Conservation (phyloP, 1,140 invertebrate species). For the Druon quercuslanigerum region DNA sequence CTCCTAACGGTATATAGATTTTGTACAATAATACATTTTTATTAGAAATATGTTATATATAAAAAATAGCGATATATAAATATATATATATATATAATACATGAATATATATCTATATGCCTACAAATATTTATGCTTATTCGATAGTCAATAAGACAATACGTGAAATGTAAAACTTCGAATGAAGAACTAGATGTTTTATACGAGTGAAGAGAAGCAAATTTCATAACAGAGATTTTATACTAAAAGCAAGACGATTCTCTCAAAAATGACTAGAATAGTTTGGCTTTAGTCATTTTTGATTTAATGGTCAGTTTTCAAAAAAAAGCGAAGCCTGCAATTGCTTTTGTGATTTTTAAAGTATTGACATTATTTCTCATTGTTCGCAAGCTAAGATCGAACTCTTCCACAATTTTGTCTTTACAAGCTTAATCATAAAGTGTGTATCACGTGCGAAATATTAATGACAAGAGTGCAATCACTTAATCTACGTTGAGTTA, state of each 20-base stretch:
- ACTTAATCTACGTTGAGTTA: slow-evolving; percentile 7
- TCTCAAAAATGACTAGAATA: neutral
- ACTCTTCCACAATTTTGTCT: slow-evolving; percentile 29
- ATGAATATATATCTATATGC: slow-evolving; percentile 33
- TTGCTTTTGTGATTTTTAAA: slow-evolving; percentile 32
- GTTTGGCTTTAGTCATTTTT: neutral
- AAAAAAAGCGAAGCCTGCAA: neutral
- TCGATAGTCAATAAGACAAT: slow-evolving; percentile 56
- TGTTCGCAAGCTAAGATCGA: slow-evolving; percentile 19
- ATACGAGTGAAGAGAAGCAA: neutral
- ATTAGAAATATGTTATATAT: slow-evolving; percentile 53
- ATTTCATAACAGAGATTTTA: neutral
- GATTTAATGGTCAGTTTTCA: slow-evolving; percentile 26
- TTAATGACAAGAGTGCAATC: slow-evolving; percentile 17
- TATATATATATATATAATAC: slow-evolving; percentile 52
- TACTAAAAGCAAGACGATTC: slow-evolving; percentile 5
- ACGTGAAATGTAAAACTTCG: slow-evolving; percentile 39
- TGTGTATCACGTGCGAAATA: slow-evolving; percentile 13
- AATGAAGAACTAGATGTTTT: slow-evolving; percentile 24
- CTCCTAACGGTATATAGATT: slow-evolving; percentile 66
- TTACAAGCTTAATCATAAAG: slow-evolving; percentile 17
- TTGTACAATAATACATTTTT: slow-evolving; percentile 66
- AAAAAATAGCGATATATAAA: slow-evolving; percentile 41
- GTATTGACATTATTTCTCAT: slow-evolving; percentile 11
- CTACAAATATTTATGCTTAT: slow-evolving; percentile 47